Base-by-base conservation (phyloP, 2,797 vertebrate genomes). In the Peromyscus nudipes region DNA sequence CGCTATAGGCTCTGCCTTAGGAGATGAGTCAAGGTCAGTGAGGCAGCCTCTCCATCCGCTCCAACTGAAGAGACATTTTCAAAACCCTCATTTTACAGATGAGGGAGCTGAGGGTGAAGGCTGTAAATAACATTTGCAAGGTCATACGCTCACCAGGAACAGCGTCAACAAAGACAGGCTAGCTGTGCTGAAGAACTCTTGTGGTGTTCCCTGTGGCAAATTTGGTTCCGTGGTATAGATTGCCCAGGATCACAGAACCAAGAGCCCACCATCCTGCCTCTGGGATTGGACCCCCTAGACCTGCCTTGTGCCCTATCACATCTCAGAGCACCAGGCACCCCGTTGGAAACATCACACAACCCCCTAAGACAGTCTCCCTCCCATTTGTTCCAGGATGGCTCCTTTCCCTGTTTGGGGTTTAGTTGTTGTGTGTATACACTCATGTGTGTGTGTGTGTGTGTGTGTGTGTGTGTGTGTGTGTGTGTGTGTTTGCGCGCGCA, bases 1-100 rank as follows among this genome's bases (percentile, higher is more conserved):
- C 55, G 6, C 21, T 11, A 2, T 4, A 4, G 62, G n/a, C 40
- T 21, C 80, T 40, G 64, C 79, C 40, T 49, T 14, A 13, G 34
- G 55, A 43, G 1, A 25, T 14, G 10, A 3, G 4, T 65, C 76
- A 40, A 49, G n/a, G 84, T 31, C 90, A 52, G 25, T 2, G 43
- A 46, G 40, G 37, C 37, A 16, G 21, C 16, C 40, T 62, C 29
- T 87, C 1, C 0, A 14, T 55, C 25, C 14, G 11, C 37, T 82
- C 52, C 27, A 37, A 10, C 0, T 23, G n/a, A 82, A 29, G 0
- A 80, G 57, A 49, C 67, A 11, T 81, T 31, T 71, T 37, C 37
- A 76, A 79, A 79, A 29, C 76, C 19, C 10, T 62, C 73, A 43
- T 77, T 95, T 94, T 92, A 87, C 69, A 60, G 80, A 69, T 7